Evolutionary conservation across 2,113 vertebrate genomes (phyloP).

Genomic region (Camarhynchus parvulus): DNA sequence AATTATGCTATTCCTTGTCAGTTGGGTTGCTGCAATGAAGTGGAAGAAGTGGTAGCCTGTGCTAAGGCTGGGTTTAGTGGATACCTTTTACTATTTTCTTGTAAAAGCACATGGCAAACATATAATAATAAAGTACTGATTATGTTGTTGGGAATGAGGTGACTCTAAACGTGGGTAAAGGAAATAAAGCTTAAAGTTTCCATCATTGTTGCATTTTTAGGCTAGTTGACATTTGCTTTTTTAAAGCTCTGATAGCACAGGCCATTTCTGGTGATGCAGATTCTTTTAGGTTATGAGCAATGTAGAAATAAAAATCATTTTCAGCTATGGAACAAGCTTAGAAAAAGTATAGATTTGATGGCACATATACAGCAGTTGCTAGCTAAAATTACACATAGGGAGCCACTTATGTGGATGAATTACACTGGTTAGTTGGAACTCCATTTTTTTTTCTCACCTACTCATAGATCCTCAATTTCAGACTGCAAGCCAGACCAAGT

Average conservation of each 20-base stretch:
- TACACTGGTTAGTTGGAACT: not conserved
- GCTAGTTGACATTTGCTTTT: not conserved
- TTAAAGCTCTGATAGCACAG: not conserved
- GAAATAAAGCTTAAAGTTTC: not conserved
- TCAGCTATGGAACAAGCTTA: not conserved
- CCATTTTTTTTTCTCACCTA: not conserved
- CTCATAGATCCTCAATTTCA: not conserved
- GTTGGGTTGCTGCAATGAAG: not conserved
- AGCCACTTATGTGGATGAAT: not conserved
- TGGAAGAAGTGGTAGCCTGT: not conserved
- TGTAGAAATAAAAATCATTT: not conserved
- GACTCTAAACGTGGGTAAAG: not conserved
- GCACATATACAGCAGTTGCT: not conserved
- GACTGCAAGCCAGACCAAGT: not conserved
- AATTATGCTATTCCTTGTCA: not conserved
- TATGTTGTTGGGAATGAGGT: not conserved
- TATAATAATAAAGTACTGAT: not conserved
- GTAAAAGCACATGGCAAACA: not conserved
- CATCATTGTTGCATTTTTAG: not conserved
- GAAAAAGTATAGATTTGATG: not conserved
- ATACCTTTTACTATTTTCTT: not conserved
- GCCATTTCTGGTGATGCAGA: not conserved
- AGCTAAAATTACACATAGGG: not conserved
- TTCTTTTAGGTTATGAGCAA: not conserved
- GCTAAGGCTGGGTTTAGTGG: not conserved